phyloP scores from a whole-genome alignment of 2,113 vertebrate genomes.

The Eptesicus fuscus region DNA sequence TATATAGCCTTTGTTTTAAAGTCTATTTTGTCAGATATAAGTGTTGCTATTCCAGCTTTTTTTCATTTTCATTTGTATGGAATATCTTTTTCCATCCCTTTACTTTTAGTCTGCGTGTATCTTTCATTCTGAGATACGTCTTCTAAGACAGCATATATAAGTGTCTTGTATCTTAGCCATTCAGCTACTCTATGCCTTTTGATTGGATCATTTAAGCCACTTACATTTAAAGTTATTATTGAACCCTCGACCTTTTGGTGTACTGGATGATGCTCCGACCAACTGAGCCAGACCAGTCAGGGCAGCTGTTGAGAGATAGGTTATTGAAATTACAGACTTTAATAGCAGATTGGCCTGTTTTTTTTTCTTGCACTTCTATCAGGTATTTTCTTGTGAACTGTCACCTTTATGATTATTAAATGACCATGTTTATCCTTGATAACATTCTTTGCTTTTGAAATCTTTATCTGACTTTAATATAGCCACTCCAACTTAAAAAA shows the following conservation, averaged over 20 bases:
- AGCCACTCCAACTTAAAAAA: neutral
- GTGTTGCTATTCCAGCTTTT: too few species aligned
- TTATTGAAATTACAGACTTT: neutral
- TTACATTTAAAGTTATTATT: too few species aligned
- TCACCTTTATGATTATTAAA: neutral
- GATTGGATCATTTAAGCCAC: neutral
- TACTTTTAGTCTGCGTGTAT: too few species aligned
- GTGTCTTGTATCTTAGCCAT: too few species aligned
- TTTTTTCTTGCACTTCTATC: neutral
- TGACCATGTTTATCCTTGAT: neutral
- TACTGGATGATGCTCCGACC: neutral
- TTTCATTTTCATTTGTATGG: too few species aligned
- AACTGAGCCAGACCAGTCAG: neutral
- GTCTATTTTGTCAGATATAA: too few species aligned
- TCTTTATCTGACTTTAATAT: neutral
- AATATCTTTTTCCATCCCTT: too few species aligned
- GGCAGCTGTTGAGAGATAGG: neutral
- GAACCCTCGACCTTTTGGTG: too few species aligned
- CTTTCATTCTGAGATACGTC: too few species aligned
- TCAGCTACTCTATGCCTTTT: neutral
- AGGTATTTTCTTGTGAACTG: neutral
- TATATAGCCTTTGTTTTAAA: too few species aligned
- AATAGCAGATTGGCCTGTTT: neutral
- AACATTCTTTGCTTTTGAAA: constrained; percentile 1
- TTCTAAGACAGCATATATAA: too few species aligned